Base-by-base conservation (phyloP, 1,140 invertebrate genomes). In the Berghia stephanieae region DNA sequence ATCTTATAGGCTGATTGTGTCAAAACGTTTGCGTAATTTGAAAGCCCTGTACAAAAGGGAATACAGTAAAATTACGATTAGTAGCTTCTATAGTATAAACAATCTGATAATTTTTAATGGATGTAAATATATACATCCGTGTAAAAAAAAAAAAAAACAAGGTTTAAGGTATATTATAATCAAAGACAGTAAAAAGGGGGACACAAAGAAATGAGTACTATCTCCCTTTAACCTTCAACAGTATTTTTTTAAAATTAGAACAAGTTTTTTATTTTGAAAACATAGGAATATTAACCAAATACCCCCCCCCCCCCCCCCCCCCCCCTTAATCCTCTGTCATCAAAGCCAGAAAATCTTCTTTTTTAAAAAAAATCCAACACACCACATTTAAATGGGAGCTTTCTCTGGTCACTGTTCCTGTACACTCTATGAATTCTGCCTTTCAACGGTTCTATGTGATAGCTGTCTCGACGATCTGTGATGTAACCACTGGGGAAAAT, bases 391-490 rank as follows among this genome's bases (percentile, higher is more conserved):
- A 83, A 79, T 44, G 82, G 79, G 31, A 75, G 75, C 52, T 21
- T 63, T 57, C 80, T 83, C 75, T 80, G 80, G 77, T 88, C 83
- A 34, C 72, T 79, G 71, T 84, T 83, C 69, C 80, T 79, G 75
- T 83, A 86, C 16, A 87, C 66, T 68, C 85, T 79, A 75, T 88
- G 79, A 52, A 36, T 68, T 55, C 73, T 82, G 63, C 78, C 77
- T 69, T 78, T 75, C 27, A 85, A 77, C 71, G 90, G 91, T 90
- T 94, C 89, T 24, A 98, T 92, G 85, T 96, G 95, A 88, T 94
- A 93, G 81, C 94, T 92, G 49, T 93, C 91, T 57, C 91, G 86
- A 2, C 95, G 95, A 88, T 96, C 95, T 85, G 92, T 95, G 77
- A 97, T 92, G 31, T 96, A 92, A 42, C 96, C 96, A 71, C 93